Percentiles rank a stretch among this genome's conserved stretches.
Conservation (phyloP, 2,888 invertebrate species). For the Tetranychus piercei region DNA sequence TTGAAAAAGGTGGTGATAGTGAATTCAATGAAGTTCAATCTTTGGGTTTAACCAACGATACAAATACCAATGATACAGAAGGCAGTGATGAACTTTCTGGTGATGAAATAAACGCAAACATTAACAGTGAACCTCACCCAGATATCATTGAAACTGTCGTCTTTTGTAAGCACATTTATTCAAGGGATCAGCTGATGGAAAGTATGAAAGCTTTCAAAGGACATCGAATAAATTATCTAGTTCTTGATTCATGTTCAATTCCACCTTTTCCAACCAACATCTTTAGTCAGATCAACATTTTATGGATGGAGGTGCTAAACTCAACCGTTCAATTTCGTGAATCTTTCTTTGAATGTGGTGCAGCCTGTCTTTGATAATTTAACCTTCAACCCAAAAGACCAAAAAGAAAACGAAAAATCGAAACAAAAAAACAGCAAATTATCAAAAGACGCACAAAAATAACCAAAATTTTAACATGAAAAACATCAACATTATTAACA, state of each 20-base stretch:
- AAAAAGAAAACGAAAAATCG: not conserved
- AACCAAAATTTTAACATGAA: too few relatives aligned
- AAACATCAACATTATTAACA: too few relatives aligned
- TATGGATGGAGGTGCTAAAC: conserved; percentile 27
- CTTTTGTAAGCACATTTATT: conserved; percentile 27
- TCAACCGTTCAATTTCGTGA: conserved; percentile 23
- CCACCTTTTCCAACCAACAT: conserved; percentile 27
- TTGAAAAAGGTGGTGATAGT: conserved; percentile 2
- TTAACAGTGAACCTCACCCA: conserved; percentile 14
- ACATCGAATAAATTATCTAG: conserved; percentile 25
- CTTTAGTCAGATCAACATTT: conserved; percentile 26
- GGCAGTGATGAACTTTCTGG: not conserved
- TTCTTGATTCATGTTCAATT: conserved; percentile 27
- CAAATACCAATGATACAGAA: not conserved
- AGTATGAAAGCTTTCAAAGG: conserved; percentile 27
- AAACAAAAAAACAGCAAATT: too few relatives aligned
- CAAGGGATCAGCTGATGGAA: conserved; percentile 24
- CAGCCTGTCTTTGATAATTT: conserved; percentile 11
- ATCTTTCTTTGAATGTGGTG: conserved; percentile 23
- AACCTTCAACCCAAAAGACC: not conserved
- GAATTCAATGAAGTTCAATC: conserved; percentile 1
- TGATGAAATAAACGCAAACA: not conserved
- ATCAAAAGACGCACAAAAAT: too few relatives aligned
- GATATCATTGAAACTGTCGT: conserved; percentile 26
- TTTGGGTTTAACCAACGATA: not conserved